Evolutionary conservation across 1,140 invertebrate species (phyloP).

Genomic region (Cydia strobilella): DNA sequence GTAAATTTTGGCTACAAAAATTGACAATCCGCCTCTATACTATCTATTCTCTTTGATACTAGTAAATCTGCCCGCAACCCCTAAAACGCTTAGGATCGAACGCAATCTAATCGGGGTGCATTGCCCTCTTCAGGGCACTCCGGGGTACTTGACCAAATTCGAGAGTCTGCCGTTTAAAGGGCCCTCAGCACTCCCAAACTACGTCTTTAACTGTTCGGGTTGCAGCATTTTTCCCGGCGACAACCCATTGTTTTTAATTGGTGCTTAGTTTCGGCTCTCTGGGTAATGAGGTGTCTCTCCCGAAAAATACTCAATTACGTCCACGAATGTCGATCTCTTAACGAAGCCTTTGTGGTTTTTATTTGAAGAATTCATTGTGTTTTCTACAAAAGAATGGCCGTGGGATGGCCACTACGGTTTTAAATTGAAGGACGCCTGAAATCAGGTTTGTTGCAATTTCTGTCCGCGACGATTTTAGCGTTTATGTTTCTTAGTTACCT

Average conservation of each 20-base stretch:
- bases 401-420: not conserved
- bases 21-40: too few relatives aligned
- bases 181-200: slow-evolving; percentile 41
- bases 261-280: slow-evolving; percentile 41
- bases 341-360: slow-evolving; percentile 27
- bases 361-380: slow-evolving; percentile 27
- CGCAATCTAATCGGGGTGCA: slow-evolving; percentile 57
- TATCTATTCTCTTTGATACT: too few relatives aligned
- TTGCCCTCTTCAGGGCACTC: slow-evolving; percentile 32
- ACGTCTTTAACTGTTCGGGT: slow-evolving; percentile 45
- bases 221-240: slow-evolving; percentile 45
- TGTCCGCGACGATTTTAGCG: not conserved
- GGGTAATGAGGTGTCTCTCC: slow-evolving; percentile 30
- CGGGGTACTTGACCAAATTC: slow-evolving; percentile 49
- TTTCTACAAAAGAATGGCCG: not conserved
- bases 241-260: slow-evolving; percentile 52
- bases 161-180: slow-evolving; percentile 45
- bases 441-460: not conserved
- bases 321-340: slow-evolving; percentile 16
- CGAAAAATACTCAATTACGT: slow-evolving; percentile 29
- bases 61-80: slow-evolving; percentile 19
- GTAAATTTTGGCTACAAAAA: too few relatives aligned
- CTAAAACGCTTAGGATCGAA: slow-evolving; percentile 49
- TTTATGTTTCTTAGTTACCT: too few relatives aligned
- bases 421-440: not conserved